These are phyloP conservation scores for Heteromurus nitidus DNA, from an alignment of 2,888 invertebrate species.

Conservation along the genomic window DNA sequence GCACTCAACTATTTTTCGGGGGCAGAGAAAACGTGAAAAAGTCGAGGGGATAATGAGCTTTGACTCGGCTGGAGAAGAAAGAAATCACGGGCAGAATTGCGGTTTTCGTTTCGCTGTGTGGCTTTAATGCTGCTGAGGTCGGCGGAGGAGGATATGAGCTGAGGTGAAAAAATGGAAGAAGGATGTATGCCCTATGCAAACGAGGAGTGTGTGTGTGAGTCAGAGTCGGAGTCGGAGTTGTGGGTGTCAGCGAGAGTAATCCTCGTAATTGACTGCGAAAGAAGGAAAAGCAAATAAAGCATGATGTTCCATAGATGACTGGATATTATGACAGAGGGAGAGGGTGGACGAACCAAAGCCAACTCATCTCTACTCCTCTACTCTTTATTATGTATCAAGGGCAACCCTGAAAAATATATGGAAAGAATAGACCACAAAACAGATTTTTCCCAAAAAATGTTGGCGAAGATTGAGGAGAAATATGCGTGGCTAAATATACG, in stretches of 20 bases:
- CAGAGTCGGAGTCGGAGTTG: background rate
- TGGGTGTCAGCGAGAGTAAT: constrained; percentile 10
- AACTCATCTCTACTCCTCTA: too few relatives aligned
- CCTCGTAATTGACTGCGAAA: constrained; percentile 45
- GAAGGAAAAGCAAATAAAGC: constrained; percentile 29
- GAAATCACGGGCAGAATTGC: too few relatives aligned
- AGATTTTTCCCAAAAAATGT: background rate
- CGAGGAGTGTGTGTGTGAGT: background rate
- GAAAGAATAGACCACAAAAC: too few relatives aligned
- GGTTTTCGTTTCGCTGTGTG: background rate
- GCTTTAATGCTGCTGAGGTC: background rate
- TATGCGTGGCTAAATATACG: background rate
- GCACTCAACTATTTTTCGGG: too few relatives aligned
- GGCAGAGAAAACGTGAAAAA: too few relatives aligned
- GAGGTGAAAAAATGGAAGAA: background rate
- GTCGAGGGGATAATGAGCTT: constrained; percentile 16
- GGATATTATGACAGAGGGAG: background rate
- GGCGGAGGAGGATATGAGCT: too few relatives aligned
- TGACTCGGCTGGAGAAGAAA: background rate
- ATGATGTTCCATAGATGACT: background rate
- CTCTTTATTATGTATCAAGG: too few relatives aligned
- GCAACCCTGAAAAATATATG: too few relatives aligned
- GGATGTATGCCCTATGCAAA: background rate
- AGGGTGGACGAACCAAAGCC: too few relatives aligned
- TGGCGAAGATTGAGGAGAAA: background rate